Base-by-base conservation (phyloP, 2,888 invertebrate genomes). In the Acholoe squamosa region DNA sequence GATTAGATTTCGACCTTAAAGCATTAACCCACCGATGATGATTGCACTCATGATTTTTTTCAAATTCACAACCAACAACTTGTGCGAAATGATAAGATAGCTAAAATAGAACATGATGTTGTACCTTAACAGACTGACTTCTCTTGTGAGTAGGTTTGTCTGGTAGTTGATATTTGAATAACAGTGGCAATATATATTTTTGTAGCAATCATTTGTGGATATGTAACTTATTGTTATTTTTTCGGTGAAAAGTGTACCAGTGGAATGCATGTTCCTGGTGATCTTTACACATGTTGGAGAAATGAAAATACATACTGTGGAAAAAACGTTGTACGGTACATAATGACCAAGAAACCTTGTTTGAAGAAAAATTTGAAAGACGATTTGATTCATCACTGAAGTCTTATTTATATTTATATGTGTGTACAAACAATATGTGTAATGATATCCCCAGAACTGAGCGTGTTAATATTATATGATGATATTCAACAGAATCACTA, bases 351-450 rank as follows among this genome's bases (percentile, higher is more conserved):
- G n/a, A 61, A 61, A 61, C 61, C 19, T n/a, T 19, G 22, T n/a
- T n/a, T n/a, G 61, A 61, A n/a, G 61, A 61, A 61, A 61, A 61
- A 19, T 7, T 43, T 43, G 43, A 43, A 43, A 43, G 43, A 43
- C 10, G 43, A 43, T n/a, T n/a, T n/a, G n/a, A n/a, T 43, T 43
- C 10, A 43, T 43, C 43, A 43, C 43, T 43, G 43, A 25, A 16
- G 80, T 33, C 1, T 7, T 80, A 80, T 80, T 34, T 80, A 80
- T 80, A 80, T 80, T 80, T 80, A 80, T 80, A 80, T 80, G 80
- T 80, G 80, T 80, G 80, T 80, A 80, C 80, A 80, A 80, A 80
- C 80, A 80, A 80, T 80, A 80, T 33, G n/a, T 71, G 80, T 80
- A 76, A 76, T 76, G 31, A 43, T 76, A n/a, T 76, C 76, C 71